phyloP scores from a whole-genome alignment of 2,113 vertebrate species.

The Platycercus adscitus region DNA sequence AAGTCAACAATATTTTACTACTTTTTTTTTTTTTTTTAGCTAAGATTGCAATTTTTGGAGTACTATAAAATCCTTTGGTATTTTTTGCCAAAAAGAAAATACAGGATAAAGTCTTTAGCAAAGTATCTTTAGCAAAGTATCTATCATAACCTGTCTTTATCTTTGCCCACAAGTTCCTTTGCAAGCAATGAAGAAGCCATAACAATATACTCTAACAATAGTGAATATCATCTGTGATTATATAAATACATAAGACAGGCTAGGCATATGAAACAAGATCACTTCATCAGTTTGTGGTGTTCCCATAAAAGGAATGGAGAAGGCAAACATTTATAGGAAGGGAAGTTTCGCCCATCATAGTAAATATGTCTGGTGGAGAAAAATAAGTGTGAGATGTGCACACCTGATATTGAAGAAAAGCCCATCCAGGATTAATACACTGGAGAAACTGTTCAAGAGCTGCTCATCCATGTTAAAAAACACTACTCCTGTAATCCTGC shows the following conservation, averaged over 20 bases:
- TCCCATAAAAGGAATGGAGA: slow-evolving; percentile 61
- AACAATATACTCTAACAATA: neutral
- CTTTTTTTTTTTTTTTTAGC: neutral
- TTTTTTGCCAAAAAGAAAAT: neutral
- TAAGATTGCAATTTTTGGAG: neutral
- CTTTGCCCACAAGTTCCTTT: neutral
- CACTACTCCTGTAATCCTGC: slow-evolving; percentile 64
- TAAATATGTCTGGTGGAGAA: slow-evolving; percentile 68
- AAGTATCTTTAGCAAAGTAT: neutral
- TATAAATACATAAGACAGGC: slow-evolving; percentile 3
- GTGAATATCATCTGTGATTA: neutral
- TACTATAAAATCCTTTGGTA: neutral
- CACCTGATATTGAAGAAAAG: slow-evolving; percentile 54
- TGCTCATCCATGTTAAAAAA: slow-evolving; percentile 74
- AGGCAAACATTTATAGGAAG: slow-evolving; percentile 71
- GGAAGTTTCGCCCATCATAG: slow-evolving; percentile 36
- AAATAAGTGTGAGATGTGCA: slow-evolving; percentile 60
- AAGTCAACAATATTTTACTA: neutral
- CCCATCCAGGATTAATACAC: slow-evolving; percentile 63
- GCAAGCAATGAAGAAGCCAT: neutral
- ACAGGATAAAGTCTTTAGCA: neutral
- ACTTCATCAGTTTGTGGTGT: slow-evolving; percentile 18
- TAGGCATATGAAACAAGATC: neutral
- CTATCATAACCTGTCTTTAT: neutral
- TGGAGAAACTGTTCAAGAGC: slow-evolving; percentile 61